Evolutionary conservation across 1,140 invertebrate species (phyloP), one percentile per base, ranked within the genome.

Genomic region (Camponotus pennsylvanicus): DNA sequence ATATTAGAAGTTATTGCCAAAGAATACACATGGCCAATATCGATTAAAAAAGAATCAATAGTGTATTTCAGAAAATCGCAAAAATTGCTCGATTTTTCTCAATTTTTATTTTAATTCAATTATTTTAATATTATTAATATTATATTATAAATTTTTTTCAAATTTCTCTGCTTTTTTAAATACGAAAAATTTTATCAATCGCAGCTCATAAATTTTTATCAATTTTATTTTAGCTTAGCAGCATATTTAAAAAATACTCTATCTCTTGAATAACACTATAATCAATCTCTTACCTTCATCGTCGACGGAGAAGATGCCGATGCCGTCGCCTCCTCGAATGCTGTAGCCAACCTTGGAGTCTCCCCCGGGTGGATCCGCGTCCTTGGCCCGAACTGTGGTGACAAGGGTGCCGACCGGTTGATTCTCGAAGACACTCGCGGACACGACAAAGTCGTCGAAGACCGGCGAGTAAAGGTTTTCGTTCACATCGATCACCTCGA

Each of bases 401-500:
- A 98, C 98, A 4, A 96, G 95, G 42, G 97, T 97, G 42, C 97
- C 98, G 61, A 97, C 95, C 2, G 97, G 97, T 91, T 96, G 96
- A 94, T 98, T 98, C 93, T 98, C 98, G 85, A 92, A 95, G 70
- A 98, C 97, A 86, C 95, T 96, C 49, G 97, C 97, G 40, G 96
- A 95, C 8, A 97, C 95, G 49, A 98, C 97, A 91, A 97, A 97
- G 93, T 98, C 98, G 34, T 96, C 96, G 94, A 99, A 99, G 57
- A 96, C 95, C 0, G 99, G 99, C 37, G 98, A 95, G 92, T 97
- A 96, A 3, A 97, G 94, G 94, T 99, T 99, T 94, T 99, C 98
- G 93, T 99, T 98, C 13, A 99, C 98, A 95, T 99, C 98, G 63
- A 98, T 97, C 34, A 99, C 97, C 93, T 99, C 98, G 7, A 99